Percentiles rank a stretch among this genome's conserved stretches.
phyloP scores from a whole-genome alignment of 2,113 vertebrate genomes.

The Nothocercus nigrocapillus region DNA sequence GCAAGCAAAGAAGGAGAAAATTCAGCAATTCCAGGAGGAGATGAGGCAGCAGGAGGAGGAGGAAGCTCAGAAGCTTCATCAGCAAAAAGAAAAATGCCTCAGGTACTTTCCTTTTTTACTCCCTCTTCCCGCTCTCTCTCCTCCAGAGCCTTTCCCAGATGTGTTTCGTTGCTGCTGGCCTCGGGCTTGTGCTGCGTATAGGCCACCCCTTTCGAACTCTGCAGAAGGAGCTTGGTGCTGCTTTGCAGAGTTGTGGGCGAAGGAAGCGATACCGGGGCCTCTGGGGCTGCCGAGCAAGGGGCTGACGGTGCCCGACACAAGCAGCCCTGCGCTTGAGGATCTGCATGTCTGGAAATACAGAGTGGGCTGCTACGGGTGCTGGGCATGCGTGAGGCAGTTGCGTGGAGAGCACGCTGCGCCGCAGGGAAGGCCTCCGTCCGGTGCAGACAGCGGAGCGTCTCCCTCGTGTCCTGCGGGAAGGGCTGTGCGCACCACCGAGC shows the following conservation, averaged over 20 bases:
- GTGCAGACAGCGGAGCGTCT: rapidly evolving
- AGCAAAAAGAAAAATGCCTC: conserved; percentile 80
- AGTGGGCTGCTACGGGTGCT: neutral
- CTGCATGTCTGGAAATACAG: rapidly evolving
- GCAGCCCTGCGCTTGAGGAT: rapidly evolving
- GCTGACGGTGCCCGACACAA: neutral
- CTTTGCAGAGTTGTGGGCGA: neutral
- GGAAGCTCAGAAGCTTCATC: conserved; percentile 72
- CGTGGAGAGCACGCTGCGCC: neutral
- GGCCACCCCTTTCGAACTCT: neutral
- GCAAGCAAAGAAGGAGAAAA: conserved; percentile 49
- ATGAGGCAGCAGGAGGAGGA: conserved; percentile 74
- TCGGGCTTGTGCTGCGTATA: neutral
- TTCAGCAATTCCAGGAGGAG: conserved; percentile 62
- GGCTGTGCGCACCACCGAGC: neutral
- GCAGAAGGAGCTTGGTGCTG: neutral
- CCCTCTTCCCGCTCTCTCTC: neutral
- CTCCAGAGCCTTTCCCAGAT: rapidly evolving
- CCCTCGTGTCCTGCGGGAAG: neutral
- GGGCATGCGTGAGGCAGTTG: neutral
- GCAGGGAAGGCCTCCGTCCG: neutral
- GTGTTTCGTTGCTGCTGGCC: neutral
- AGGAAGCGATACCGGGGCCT: neutral
- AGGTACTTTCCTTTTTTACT: conserved; percentile 70
- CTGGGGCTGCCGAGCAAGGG: neutral